phyloP scores from a whole-genome alignment of 1,140 invertebrate genomes.

The Dendroctonus valens region DNA sequence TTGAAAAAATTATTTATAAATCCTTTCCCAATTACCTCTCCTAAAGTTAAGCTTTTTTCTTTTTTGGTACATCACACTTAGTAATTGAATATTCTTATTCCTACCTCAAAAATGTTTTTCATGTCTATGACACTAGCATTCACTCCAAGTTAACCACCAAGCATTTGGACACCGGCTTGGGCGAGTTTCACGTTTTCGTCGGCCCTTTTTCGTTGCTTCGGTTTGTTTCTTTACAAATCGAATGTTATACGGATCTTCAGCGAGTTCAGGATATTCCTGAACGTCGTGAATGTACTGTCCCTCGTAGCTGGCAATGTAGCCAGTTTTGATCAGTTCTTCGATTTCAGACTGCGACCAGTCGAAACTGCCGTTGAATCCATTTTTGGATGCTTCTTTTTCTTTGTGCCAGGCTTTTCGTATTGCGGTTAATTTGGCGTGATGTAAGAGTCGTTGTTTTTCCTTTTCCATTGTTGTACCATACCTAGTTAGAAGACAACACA shows the following conservation, averaged over 20 bases:
- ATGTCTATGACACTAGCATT: slow-evolving; percentile 52
- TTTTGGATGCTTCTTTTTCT: slow-evolving; percentile 79
- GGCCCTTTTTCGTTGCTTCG: slow-evolving; percentile 61
- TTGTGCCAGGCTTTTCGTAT: slow-evolving; percentile 89
- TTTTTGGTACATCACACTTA: slow-evolving; percentile 51
- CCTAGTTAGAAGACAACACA: slow-evolving; percentile 69
- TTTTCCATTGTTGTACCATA: slow-evolving; percentile 89
- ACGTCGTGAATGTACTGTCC: slow-evolving; percentile 90
- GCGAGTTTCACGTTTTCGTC: slow-evolving; percentile 59
- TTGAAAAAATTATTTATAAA: background rate
- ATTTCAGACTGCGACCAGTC: slow-evolving; percentile 78
- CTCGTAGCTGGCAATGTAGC: slow-evolving; percentile 80
- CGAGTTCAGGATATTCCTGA: slow-evolving; percentile 83
- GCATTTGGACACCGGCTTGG: slow-evolving; percentile 50
- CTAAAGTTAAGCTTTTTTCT: slow-evolving; percentile 35
- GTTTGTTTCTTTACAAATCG: slow-evolving; percentile 75
- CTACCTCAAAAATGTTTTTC: slow-evolving; percentile 35
- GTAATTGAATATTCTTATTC: slow-evolving; percentile 48
- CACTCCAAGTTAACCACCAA: slow-evolving; percentile 56
- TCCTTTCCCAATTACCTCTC: slow-evolving; percentile 13
- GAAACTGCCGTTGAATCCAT: slow-evolving; percentile 69
- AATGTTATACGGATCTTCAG: slow-evolving; percentile 94
- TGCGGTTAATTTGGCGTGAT: slow-evolving; percentile 83
- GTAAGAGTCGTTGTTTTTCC: slow-evolving; percentile 82
- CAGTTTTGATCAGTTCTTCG: slow-evolving; percentile 78